phyloP scores from a whole-genome alignment of 2,113 vertebrate species.

The Strix uralensis region DNA sequence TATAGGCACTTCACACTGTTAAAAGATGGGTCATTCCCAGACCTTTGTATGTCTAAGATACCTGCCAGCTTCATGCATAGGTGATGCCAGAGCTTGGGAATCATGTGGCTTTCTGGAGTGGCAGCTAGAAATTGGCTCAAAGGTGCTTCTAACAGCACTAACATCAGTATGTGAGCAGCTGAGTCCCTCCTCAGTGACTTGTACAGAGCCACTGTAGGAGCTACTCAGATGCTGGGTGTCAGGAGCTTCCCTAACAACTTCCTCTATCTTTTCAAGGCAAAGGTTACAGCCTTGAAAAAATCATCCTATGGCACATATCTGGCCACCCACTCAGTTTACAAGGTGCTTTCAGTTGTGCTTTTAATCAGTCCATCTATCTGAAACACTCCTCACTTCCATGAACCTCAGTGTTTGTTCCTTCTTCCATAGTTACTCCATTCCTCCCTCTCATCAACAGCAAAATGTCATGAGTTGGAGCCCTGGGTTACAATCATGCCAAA shows the following conservation, averaged over 20 bases:
- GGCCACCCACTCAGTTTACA: not conserved
- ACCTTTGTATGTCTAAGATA: not conserved
- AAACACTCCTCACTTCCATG: not conserved
- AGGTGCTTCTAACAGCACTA: not conserved
- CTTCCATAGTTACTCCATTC: not conserved
- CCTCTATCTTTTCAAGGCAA: not conserved
- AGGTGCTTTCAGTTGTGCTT: not conserved
- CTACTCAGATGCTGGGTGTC: not conserved
- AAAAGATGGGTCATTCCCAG: not conserved
- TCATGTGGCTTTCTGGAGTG: not conserved
- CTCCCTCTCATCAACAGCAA: not conserved
- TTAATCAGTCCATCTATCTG: not conserved
- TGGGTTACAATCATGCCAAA: not conserved
- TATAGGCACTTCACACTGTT: not conserved
- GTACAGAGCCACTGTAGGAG: not conserved
- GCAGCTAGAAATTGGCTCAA: not conserved
- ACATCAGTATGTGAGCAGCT: not conserved
- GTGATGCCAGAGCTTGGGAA: not conserved
- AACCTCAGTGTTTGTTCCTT: not conserved
- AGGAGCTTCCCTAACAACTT: not conserved
- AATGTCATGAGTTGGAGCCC: not conserved
- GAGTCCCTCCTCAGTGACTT: not conserved
- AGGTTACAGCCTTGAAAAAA: not conserved
- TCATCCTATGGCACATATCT: not conserved
- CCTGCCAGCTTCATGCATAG: no score